Evolutionary conservation across 2,113 vertebrate genomes (phyloP).

Genomic region (Chamaetylas fuelleborni): DNA sequence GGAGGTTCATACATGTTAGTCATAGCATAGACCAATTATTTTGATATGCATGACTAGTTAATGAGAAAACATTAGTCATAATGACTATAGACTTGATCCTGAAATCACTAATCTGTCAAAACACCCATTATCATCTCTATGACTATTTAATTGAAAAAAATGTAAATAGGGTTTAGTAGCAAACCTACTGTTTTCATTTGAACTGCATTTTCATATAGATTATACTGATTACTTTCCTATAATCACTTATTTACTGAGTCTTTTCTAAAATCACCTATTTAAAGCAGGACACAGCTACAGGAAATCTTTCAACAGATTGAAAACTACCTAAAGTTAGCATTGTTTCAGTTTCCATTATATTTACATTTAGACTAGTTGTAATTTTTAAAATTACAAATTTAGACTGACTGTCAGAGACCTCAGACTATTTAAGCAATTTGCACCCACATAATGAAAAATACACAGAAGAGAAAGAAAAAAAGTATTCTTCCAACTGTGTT

Average conservation of each 20-base stretch:
- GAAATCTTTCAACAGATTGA: neutral
- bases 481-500: neutral
- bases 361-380: conserved; percentile 16
- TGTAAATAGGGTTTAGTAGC: neutral
- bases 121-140: neutral
- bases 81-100: neutral
- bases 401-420: neutral
- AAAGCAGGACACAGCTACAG: neutral
- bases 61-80: conserved; percentile 21
- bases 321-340: neutral
- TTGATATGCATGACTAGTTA: neutral
- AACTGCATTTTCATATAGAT: conserved; percentile 25
- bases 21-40: conserved; percentile 38
- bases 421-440: neutral
- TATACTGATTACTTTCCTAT: neutral
- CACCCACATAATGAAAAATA: neutral
- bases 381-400: neutral
- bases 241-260: neutral
- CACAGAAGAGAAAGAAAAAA: neutral
- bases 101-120: conserved; percentile 19
- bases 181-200: neutral
- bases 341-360: neutral
- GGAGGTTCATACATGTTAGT: neutral
- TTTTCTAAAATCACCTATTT: neutral
- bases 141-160: neutral